Conservation (phyloP, 1,140 invertebrate species). For the Heliconius hewitsoni region DNA sequence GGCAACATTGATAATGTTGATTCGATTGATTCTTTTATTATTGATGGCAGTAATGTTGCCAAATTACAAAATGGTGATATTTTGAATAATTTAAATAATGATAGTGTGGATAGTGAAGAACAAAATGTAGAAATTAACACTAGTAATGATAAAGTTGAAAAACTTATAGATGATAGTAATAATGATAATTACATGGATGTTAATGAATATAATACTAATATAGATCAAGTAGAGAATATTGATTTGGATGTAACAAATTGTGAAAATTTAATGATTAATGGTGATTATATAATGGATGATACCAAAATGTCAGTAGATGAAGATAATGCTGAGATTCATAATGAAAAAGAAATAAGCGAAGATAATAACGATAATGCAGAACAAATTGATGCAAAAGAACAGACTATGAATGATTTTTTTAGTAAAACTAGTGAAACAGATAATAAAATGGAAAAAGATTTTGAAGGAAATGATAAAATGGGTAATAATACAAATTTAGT, state of each 20-base stretch:
- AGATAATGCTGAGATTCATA: neutral
- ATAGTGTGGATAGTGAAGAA: neutral
- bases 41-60: neutral
- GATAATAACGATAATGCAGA: neutral
- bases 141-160: neutral
- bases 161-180: neutral
- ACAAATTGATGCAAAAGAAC: neutral
- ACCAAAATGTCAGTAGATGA: neutral
- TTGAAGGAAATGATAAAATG: neutral
- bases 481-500: neutral
- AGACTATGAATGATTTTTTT: neutral
- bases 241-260: neutral
- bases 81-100: neutral
- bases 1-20: conserved; percentile 11
- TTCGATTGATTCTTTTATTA: neutral
- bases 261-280: neutral
- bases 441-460: neutral
- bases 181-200: neutral
- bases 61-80: neutral
- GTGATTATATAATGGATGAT: neutral
- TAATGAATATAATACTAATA: conserved; percentile 1
- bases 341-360: neutral
- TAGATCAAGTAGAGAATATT: neutral
- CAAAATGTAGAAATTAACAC: neutral
- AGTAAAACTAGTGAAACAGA: neutral